A percentile compares a stretch with the other conserved stretches of the same genome.
Evolutionary conservation across 2,888 invertebrate genomes (phyloP).

Genomic region (Perdita meconis): DNA sequence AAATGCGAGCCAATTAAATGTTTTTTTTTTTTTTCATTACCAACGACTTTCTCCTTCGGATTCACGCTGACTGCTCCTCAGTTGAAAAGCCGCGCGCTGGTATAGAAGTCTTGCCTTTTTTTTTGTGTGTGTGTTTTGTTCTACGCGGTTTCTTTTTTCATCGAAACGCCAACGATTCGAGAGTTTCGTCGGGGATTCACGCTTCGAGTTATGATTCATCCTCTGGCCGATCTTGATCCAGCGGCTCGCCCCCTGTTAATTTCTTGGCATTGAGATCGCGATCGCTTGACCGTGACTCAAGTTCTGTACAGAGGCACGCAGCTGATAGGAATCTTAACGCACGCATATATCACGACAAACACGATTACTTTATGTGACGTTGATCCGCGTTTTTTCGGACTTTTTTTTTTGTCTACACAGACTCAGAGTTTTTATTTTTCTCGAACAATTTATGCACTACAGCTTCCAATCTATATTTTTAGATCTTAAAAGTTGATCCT

Average conservation of each 20-base stretch:
- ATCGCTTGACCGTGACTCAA: constrained; percentile 43
- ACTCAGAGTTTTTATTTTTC: not conserved
- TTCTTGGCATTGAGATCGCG: constrained; percentile 41
- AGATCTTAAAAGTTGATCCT: too few relatives aligned
- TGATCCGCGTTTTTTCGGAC: not conserved
- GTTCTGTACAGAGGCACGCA: constrained; percentile 29
- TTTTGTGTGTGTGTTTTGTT: too few relatives aligned
- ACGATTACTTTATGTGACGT: constrained; percentile 4
- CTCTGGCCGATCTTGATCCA: constrained; percentile 41
- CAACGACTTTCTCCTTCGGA: constrained; percentile 45
- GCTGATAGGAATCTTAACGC: constrained; percentile 49
- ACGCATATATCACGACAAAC: not conserved
- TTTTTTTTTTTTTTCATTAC: too few relatives aligned
- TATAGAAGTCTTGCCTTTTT: not conserved
- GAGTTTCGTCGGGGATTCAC: constrained; percentile 2
- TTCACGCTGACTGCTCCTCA: constrained; percentile 31
- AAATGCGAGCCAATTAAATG: too few relatives aligned
- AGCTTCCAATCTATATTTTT: too few relatives aligned
- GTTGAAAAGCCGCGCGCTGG: not conserved
- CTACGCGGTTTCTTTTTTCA: not conserved
- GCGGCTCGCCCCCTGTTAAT: constrained; percentile 12
- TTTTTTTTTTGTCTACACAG: not conserved
- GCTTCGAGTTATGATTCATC: constrained; percentile 35
- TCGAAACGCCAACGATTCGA: not conserved
- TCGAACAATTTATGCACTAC: not conserved